These are phyloP conservation scores for Gerris lacustris DNA, from an alignment of 2,888 invertebrate genomes.

Conservation along the genomic window DNA sequence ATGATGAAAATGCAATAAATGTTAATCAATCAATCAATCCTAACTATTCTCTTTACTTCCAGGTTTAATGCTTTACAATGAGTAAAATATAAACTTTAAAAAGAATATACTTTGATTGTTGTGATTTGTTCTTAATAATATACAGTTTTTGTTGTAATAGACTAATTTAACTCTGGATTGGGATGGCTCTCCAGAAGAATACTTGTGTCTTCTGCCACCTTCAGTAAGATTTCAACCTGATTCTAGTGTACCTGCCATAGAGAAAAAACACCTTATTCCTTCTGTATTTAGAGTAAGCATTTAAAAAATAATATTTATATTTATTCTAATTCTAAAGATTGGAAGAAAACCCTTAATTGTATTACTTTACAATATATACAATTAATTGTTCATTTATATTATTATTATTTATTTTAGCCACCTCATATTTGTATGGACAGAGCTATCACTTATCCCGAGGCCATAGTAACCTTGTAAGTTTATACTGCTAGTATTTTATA, in stretches of 20 bases:
- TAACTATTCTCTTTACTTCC: no score
- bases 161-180: conserved; percentile 49
- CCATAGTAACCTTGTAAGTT: conserved; percentile 57
- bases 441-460: conserved; percentile 48
- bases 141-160: conserved; percentile 35
- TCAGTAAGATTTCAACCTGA: conserved; percentile 39
- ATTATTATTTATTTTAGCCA: conserved; percentile 41
- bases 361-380: neutral
- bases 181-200: conserved; percentile 44
- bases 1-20: no score
- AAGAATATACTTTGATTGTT: no score
- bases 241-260: conserved; percentile 38
- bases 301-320: neutral
- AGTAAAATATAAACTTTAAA: no score
- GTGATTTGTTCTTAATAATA: no score
- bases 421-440: conserved; percentile 56
- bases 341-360: neutral
- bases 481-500: neutral
- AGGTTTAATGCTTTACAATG: no score
- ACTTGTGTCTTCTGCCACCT: conserved; percentile 48
- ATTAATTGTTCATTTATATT: neutral
- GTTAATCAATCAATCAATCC: no score
- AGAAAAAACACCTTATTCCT: conserved; percentile 46
- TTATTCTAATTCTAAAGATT: neutral
- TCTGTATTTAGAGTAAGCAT: conserved; percentile 43